Base-by-base conservation (phyloP, 2,888 invertebrate species). In the Diarsia rubi region DNA sequence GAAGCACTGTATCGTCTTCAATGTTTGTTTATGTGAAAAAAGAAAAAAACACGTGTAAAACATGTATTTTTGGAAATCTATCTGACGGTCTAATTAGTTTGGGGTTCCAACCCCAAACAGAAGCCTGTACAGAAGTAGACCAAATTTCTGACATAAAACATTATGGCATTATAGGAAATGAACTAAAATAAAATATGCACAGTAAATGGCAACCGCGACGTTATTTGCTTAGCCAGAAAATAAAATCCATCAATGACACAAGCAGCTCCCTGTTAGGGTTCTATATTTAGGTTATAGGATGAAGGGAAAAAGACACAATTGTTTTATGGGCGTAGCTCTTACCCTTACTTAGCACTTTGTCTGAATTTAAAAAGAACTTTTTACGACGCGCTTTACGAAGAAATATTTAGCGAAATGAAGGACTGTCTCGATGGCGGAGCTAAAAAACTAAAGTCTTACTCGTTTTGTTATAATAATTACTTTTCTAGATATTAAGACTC, bases 241-340 rank as follows among this genome's bases (percentile, higher is more conserved):
- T 27, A 66, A 70, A 78, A 85, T 85, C 75, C 74, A 82, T 87
- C 82, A 86, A 79, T 82, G 88, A 74, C 80, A 82, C 45, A 64
- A 75, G 27, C 84, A 75, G 71, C 69, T 81, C 68, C 65, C 73
- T 83, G 83, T 82, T 76, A 62, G n/a, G 42, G 62, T n/a, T 62
- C 42, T n/a, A 14, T 62, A 62, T 62, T 62, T 62, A 71, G 79
- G 72, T 69, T 70, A 69, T 57, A 77, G 44, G 54, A 54, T 63
- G 69, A 65, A 66, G 42, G 52, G 68, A 54, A 74, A 72, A 68
- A 77, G 64, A 75, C 54, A 75, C 80, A 75, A 86, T 85, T 74
- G 80, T 79, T 86, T 78, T 60, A 14, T 68, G 78, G 79, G 67
- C 65, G 65, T 66, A 68, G 27, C 59, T 59, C 45, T 68, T 57